Conservation (phyloP, 1,140 invertebrate species). For the Matsumurasca onukii region DNA sequence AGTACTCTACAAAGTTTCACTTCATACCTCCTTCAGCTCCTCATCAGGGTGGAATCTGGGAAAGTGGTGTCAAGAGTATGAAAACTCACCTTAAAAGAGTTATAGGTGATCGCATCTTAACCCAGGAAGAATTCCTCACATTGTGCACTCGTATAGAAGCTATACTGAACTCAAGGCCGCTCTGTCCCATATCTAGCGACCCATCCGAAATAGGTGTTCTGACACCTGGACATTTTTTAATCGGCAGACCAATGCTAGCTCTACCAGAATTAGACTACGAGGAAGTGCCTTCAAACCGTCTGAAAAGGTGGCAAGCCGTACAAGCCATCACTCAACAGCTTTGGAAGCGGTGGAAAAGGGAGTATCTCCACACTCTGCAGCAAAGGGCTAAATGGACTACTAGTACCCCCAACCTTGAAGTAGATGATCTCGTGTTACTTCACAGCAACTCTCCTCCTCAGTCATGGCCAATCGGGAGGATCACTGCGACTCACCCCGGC, state of each 20-base stretch:
- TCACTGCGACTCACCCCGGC: conserved; percentile 38
- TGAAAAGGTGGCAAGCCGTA: conserved; percentile 39
- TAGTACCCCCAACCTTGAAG: conserved; percentile 24
- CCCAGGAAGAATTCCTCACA: conserved; percentile 46
- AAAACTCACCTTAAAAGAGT: conserved; percentile 39
- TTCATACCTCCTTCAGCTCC: conserved; percentile 47
- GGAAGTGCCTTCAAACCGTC: conserved; percentile 32
- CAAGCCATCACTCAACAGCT: conserved; percentile 40
- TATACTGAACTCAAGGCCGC: conserved; percentile 41
- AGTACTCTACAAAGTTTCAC: conserved; percentile 45
- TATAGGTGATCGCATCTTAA: conserved; percentile 32
- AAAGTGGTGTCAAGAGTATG: conserved; percentile 42
- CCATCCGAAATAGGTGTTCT: conserved; percentile 35
- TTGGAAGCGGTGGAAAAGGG: conserved; percentile 46
- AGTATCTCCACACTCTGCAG: conserved; percentile 45
- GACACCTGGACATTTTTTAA: conserved; percentile 42
- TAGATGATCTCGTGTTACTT: conserved; percentile 38
- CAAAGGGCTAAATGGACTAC: conserved; percentile 40
- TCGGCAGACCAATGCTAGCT: conserved; percentile 40
- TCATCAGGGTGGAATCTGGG: conserved; percentile 48
- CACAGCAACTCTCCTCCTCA: conserved; percentile 17
- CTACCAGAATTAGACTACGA: conserved; percentile 33
- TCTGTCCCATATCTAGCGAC: conserved; percentile 34
- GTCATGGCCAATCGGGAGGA: conserved; percentile 40
- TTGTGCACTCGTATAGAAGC: conserved; percentile 34